Evolutionary conservation across 2,888 invertebrate genomes (phyloP), one percentile per base, ranked within the genome.

Genomic region (Archips crataeganus): DNA sequence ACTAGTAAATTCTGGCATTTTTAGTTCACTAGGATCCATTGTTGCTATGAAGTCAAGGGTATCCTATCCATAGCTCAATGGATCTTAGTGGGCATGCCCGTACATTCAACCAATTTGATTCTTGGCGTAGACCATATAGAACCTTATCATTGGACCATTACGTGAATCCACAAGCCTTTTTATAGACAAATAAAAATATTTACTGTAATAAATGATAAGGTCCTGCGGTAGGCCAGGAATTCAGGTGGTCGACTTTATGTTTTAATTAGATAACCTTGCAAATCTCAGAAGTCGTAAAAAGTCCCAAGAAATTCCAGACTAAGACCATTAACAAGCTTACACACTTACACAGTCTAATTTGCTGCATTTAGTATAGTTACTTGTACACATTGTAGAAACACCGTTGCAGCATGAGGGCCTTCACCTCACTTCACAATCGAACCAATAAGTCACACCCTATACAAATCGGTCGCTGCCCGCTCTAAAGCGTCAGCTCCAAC

Each of bases 381-480:
- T 57, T 57, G 32, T 57, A 32, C 10, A 23, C 57, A 34, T 57
- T 32, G n/a, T 49, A n/a, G 49, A n/a, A 49, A n/a, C 32, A 57
- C 32, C 57, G 57, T 57, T 57, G 57, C 32, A 34, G 47, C 63
- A n/a, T 8, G 63, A 45, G 47, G 47, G 47, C 63, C 47, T 63
- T 47, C 23, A 47, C 63, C 63, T 47, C 63, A 32, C 63, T 47
- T 34, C 45, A 13, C 32, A 47, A 63, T 63, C n/a, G 63, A 45
- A 13, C 47, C 47, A 47, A 63, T 63, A 63, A 47, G 32, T 47
- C 63, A 63, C 45, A 62, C 23, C 62, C 34, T n/a, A 34, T 65
- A 65, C 36, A 65, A 51, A 65, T 65, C 51, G 36, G 49, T 49
- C 65, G 65, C 4, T 15, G 51, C 39, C 39, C 65, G 36, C 15